Evolutionary conservation across 2,888 invertebrate genomes (phyloP).

Genomic region (Scaptodrosophila latifasciaeformis): DNA sequence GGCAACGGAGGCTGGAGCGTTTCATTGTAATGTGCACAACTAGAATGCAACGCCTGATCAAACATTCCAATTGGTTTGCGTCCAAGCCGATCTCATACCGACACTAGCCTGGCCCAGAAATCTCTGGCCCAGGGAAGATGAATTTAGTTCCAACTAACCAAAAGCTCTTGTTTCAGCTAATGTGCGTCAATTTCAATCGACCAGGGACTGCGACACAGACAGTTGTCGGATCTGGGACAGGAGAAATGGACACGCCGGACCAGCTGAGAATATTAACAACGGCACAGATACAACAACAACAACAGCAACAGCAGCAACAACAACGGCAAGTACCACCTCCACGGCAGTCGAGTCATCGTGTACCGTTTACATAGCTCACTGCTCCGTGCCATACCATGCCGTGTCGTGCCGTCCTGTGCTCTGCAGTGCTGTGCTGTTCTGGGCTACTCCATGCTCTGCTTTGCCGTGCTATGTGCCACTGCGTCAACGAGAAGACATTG

Average conservation of each 20-base stretch:
- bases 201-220: too few relatives aligned
- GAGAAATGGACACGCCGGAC: too few relatives aligned
- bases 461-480: slow-evolving; percentile 33
- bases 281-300: slow-evolving; percentile 29
- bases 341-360: slow-evolving; percentile 16
- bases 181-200: slow-evolving; percentile 50
- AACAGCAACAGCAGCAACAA: slow-evolving; percentile 20
- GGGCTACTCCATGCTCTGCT: too few relatives aligned
- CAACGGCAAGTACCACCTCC: neutral
- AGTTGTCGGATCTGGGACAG: too few relatives aligned
- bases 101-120: neutral
- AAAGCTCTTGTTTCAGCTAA: slow-evolving; percentile 39
- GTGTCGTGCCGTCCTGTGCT: too few relatives aligned
- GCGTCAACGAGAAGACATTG: slow-evolving; percentile 59
- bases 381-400: slow-evolving; percentile 22
- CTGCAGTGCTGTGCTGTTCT: too few relatives aligned
- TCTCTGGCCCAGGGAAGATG: neutral
- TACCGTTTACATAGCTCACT: slow-evolving; percentile 46
- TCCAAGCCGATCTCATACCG: slow-evolving; percentile 11
- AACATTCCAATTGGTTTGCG: slow-evolving; percentile 54
- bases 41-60: slow-evolving; percentile 56
- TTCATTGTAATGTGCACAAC: slow-evolving; percentile 25
- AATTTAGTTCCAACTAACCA: too few relatives aligned
- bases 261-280: slow-evolving; percentile 56
- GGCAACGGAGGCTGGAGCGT: slow-evolving; percentile 18